Base-by-base conservation (phyloP, 2,888 invertebrate species). In the Boloria selene region DNA sequence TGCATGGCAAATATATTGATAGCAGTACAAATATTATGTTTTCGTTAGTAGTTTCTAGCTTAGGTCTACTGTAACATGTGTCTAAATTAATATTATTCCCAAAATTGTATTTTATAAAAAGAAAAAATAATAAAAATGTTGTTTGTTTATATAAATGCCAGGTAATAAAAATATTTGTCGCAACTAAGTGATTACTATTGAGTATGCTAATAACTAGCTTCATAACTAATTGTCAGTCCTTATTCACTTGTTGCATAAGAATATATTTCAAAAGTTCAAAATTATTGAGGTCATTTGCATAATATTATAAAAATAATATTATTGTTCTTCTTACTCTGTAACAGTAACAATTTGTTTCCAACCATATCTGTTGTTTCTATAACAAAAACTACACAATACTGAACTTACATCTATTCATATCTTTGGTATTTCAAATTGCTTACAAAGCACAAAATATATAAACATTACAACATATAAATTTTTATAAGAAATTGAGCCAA, bases 281-380 rank as follows among this genome's bases (percentile, higher is more conserved):
- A 81, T 80, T 84, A 81, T 82, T 82, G 85, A 88, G 86, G 86
- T 88, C 78, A 79, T 82, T 84, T 83, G 81, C 80, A 77, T 85
- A 80, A 74, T 74, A 73, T 72, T 88, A 88, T 79, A 90, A 90
- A 90, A 90, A 90, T 88, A 88, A 90, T 80, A 82, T 81, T 80
- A 75, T 75, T 74, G 78, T 59, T 58, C 69, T 77, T 78, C 73
- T 74, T 71, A 73, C 73, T 73, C 70, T 77, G 75, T 77, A 86
- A 90, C 91, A 91, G 91, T 91, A 91, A 91, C 87, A 91, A 91
- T 90, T 85, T 91, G 91, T 90, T 91, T 91, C 90, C 85, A 89
- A 79, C 83, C 88, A 79, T 75, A 72, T 67, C 71, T 75, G 77
- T 78, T 7, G 59, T 77, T 44, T 77, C 77, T 77, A 79, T 73